phyloP scores from a whole-genome alignment of 37 sponge, comb jelly and placozoan species.

The Cladorhizidae sp. region DNA sequence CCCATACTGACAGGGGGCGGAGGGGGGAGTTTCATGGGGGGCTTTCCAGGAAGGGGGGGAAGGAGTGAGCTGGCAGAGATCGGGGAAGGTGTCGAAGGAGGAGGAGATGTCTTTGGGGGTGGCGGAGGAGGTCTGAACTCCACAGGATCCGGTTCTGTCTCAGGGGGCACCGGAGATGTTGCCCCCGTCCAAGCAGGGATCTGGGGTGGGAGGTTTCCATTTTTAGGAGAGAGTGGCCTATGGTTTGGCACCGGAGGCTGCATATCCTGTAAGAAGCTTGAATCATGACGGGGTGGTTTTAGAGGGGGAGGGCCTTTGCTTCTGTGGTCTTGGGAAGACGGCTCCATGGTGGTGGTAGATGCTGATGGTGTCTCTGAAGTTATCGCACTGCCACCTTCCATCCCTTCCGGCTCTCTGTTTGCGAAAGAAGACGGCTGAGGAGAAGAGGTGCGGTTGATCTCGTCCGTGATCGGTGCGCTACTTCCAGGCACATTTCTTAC shows the following conservation, averaged over 20 bases:
- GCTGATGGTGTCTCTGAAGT: too few species aligned
- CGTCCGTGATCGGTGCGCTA: background rate
- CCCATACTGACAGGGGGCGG: background rate
- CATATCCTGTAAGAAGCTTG: background rate
- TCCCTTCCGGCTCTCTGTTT: too few species aligned
- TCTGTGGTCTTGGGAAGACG: too few species aligned
- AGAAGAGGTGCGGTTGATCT: too few species aligned
- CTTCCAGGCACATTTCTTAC: background rate
- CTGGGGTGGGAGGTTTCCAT: background rate
- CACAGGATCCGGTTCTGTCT: too few species aligned
- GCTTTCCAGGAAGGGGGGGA: background rate
- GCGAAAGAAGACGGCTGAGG: too few species aligned
- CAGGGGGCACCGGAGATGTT: too few species aligned
- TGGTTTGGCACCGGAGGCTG: background rate
- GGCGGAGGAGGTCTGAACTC: conserved; percentile 7
- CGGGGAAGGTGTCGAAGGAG: conserved; percentile 10
- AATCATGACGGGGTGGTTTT: too few species aligned
- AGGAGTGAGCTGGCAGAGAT: background rate
- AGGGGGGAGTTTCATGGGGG: conserved; percentile 28
- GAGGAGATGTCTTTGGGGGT: conserved; percentile 7
- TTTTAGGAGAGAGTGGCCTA: background rate
- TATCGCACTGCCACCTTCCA: too few species aligned
- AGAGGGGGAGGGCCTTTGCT: too few species aligned
- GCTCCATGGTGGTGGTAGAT: too few species aligned
- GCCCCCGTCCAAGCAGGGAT: too few species aligned